A percentile compares a stretch with the other conserved stretches of the same genome.
phyloP scores from a whole-genome alignment of 2,113 vertebrate genomes.

The Hoplias malabaricus region DNA sequence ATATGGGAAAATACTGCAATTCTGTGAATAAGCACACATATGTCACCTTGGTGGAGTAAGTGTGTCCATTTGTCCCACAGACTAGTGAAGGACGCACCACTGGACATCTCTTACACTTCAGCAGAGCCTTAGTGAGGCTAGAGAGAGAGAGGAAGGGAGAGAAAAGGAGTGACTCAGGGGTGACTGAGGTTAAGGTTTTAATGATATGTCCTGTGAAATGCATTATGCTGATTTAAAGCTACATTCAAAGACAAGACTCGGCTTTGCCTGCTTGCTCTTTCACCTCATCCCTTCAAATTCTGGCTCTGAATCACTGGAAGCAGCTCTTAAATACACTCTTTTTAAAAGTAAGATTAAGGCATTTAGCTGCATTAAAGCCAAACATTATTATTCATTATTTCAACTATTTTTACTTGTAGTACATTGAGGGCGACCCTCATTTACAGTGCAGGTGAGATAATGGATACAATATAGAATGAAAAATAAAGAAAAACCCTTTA shows the following conservation, averaged over 20 bases:
- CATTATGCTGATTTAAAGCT: not conserved
- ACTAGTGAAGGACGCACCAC: slow-evolving; percentile 82
- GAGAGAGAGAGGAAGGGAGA: not conserved
- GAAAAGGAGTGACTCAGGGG: not conserved
- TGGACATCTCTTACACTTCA: slow-evolving; percentile 88
- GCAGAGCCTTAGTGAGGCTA: slow-evolving; percentile 83
- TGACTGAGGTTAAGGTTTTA: not conserved
- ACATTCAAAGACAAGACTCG: not conserved
- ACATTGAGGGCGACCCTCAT: no score
- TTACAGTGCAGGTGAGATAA: no score
- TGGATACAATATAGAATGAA: no score
- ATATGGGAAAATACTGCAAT: not conserved
- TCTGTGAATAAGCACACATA: not conserved
- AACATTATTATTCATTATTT: no score
- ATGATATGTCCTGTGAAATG: not conserved
- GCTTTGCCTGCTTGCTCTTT: not conserved
- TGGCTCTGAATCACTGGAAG: not conserved
- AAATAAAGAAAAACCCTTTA: no score
- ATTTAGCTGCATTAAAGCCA: no score
- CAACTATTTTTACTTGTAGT: no score
- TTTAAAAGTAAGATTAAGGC: no score
- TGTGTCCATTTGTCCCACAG: slow-evolving; percentile 92
- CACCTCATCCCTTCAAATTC: not conserved
- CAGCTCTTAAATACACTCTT: not conserved
- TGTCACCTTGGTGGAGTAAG: slow-evolving; percentile 88